Conservation (phyloP, 1,140 invertebrate genomes). For the Nasonia giraulti region DNA sequence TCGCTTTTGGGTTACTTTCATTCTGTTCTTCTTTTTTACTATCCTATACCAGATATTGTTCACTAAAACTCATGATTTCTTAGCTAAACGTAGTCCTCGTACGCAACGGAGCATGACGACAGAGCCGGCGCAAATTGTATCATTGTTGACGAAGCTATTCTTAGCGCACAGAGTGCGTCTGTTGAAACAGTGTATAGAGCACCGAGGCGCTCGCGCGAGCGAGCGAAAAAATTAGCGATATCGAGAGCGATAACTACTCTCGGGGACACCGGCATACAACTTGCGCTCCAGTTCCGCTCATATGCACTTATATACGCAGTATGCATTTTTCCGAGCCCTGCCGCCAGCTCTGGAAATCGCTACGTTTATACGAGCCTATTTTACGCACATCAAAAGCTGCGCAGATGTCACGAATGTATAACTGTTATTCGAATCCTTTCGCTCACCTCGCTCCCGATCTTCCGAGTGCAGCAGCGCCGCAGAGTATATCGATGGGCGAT, state of each 20-base stretch:
- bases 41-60: no score
- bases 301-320: not conserved
- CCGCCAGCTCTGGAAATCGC: not conserved
- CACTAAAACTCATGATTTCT: no score
- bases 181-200: not conserved
- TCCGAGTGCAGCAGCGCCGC: not conserved
- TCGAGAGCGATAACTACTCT: not conserved
- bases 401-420: not conserved
- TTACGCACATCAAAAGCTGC: not conserved
- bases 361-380: not conserved
- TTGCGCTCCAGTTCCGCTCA: not conserved
- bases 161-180: not conserved
- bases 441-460: slow-evolving; percentile 10
- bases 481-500: no score
- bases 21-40: no score
- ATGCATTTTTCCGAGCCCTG: not conserved
- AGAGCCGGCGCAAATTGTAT: not conserved
- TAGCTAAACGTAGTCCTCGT: no score
- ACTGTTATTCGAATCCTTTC: slow-evolving; percentile 1
- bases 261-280: not conserved
- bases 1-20: no score
- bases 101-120: not conserved
- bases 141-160: not conserved
- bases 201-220: not conserved
- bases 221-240: not conserved